phyloP scores from a whole-genome alignment of 2,113 vertebrate genomes.

The Neolamprologus sp. region DNA sequence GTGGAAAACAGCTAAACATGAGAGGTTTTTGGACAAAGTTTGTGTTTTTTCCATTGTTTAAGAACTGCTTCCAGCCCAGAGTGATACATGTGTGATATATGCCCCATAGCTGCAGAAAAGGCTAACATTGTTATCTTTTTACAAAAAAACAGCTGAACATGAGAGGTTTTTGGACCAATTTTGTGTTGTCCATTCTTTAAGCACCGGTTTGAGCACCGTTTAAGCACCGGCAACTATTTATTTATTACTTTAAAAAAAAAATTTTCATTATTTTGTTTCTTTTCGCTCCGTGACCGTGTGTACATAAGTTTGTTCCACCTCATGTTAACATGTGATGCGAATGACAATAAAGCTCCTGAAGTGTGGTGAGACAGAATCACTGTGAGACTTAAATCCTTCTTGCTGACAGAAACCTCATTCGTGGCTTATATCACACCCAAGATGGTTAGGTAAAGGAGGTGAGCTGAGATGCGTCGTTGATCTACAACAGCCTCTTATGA shows the following conservation, averaged over 20 bases:
- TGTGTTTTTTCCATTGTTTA: too few species aligned
- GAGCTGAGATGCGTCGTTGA: neutral
- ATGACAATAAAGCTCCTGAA: neutral
- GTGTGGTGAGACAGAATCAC: neutral
- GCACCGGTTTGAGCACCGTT: too few species aligned
- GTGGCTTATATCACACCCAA: neutral
- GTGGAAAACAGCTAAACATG: rapidly evolving
- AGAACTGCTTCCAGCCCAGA: too few species aligned
- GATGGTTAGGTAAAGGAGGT: neutral
- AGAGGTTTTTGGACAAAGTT: too few species aligned
- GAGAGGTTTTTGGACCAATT: too few species aligned
- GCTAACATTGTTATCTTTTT: too few species aligned
- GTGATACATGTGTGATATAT: too few species aligned
- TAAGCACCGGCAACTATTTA: neutral
- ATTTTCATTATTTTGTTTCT: neutral
- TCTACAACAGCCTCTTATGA: neutral
- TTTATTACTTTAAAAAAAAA: neutral
- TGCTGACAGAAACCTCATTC: neutral
- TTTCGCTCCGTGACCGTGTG: neutral
- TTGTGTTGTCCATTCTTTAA: too few species aligned
- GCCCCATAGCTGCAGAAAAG: too few species aligned
- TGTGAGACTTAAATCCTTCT: neutral
- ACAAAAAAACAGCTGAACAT: too few species aligned
- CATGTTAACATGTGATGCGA: neutral
- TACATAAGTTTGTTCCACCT: neutral